Percentiles rank a stretch among this genome's conserved stretches.
Evolutionary conservation across 2,888 invertebrate genomes (phyloP).

Genomic region (Metopia argyrocephala): DNA sequence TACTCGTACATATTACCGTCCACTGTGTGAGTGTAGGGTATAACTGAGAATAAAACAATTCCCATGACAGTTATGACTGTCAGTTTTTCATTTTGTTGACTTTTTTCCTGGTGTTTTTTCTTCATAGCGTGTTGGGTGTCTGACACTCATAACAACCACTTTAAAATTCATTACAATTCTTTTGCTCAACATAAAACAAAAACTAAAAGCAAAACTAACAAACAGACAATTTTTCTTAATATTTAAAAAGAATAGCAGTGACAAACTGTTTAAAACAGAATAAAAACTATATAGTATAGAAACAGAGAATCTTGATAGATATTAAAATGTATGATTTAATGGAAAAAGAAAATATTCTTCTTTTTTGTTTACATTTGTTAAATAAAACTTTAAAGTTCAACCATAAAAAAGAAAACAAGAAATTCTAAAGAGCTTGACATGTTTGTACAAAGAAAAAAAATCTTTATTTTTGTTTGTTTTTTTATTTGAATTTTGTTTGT

Average conservation of each 20-base stretch:
- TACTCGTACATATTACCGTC: too few species aligned
- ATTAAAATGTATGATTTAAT: slow-evolving; percentile 30
- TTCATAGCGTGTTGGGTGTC: too few species aligned
- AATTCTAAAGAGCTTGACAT: slow-evolving; percentile 6
- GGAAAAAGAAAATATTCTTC: not conserved
- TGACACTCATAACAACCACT: too few species aligned
- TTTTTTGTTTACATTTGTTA: too few species aligned
- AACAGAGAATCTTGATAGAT: slow-evolving; percentile 31
- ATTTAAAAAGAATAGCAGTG: too few species aligned
- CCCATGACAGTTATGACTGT: slow-evolving; percentile 29
- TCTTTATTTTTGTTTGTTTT: not conserved
- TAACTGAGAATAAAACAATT: slow-evolving; percentile 14
- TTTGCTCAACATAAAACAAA: not conserved
- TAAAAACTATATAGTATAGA: too few species aligned
- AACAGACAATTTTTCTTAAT: not conserved
- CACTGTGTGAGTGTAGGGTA: too few species aligned
- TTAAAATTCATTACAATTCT: slow-evolving; percentile 16
- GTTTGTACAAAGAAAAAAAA: not conserved
- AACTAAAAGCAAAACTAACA: too few species aligned
- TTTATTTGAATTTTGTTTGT: not conserved
- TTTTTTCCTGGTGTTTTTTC: too few species aligned
- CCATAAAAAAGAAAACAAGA: not conserved
- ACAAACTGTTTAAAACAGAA: too few species aligned
- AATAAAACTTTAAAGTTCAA: not conserved
- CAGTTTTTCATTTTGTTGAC: too few species aligned